Evolutionary conservation across 2,888 invertebrate species (phyloP).

Genomic region (Liodrosophila aerea): DNA sequence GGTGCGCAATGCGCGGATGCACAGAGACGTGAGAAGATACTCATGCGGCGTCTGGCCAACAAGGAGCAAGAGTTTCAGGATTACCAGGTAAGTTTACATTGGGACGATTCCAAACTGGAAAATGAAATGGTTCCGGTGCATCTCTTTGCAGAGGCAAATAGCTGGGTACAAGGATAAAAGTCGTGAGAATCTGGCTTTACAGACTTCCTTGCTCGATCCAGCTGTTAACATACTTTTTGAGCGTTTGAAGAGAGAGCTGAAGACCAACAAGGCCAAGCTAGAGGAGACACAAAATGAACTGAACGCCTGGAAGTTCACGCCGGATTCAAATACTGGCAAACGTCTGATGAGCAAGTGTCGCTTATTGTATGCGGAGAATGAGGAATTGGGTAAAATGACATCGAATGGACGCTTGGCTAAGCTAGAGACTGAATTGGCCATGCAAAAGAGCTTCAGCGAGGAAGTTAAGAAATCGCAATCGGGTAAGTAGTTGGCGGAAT

Average conservation of each 20-base stretch:
- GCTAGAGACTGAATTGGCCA: conserved; percentile 95
- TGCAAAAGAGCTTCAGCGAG: conserved; percentile 97
- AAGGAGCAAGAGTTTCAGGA: conserved; percentile 99
- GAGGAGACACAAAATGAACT: conserved; percentile 99
- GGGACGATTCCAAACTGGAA: too few species aligned
- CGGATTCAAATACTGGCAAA: conserved; percentile 99
- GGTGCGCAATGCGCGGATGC: conserved; percentile 93
- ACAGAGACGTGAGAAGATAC: conserved; percentile 94
- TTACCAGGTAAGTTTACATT: conserved; percentile 92
- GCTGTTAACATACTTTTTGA: conserved; percentile 97
- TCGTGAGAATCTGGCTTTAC: conserved; percentile 88
- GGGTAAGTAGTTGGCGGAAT: conserved; percentile 84
- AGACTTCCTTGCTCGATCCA: conserved; percentile 95
- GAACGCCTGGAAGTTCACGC: conserved; percentile 99
- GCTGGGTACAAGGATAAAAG: conserved; percentile 96
- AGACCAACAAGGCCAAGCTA: conserved; percentile 93
- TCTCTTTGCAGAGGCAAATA: conserved; percentile 90
- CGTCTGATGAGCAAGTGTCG: conserved; percentile 98
- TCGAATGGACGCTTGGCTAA: conserved; percentile 97
- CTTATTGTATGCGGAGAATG: conserved; percentile 96
- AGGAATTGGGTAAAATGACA: conserved; percentile 97
- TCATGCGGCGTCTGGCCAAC: conserved; percentile 94
- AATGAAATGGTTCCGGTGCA: not conserved
- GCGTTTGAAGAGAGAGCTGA: conserved; percentile 94
- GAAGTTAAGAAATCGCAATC: conserved; percentile 98